phyloP scores from a whole-genome alignment of 1,140 invertebrate genomes.

The Drosophila kohkoa region DNA sequence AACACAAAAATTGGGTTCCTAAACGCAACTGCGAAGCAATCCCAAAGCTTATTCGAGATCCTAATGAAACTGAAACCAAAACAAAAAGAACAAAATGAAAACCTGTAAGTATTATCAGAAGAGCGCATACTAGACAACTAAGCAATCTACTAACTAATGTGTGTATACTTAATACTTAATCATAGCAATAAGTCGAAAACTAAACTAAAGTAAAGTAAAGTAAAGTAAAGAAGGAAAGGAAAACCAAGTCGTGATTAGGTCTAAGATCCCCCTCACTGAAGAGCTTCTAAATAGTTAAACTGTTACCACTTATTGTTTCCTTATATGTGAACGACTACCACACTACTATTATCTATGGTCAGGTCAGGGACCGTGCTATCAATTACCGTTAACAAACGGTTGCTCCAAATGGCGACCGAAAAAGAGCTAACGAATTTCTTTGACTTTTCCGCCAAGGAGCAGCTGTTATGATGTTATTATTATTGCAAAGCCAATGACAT shows the following conservation, averaged over 20 bases:
- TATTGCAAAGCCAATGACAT: conserved; percentile 51
- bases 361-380: conserved; percentile 27
- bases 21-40: conserved; percentile 43
- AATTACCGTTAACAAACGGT: conserved; percentile 22
- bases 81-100: conserved; percentile 11
- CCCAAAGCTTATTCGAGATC: conserved; percentile 3
- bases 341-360: not conserved
- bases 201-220: too few species aligned
- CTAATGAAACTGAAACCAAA: conserved; percentile 9
- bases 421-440: conserved; percentile 24
- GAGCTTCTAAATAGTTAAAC: conserved; percentile 68
- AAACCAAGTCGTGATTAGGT: conserved; percentile 74
- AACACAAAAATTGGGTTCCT: conserved; percentile 58
- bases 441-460: conserved; percentile 7
- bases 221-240: conserved; percentile 1
- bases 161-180: conserved; percentile 64
- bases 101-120: conserved; percentile 73
- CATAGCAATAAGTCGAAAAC: conserved; percentile 43
- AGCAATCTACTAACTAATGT: conserved; percentile 44
- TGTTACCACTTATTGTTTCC: conserved; percentile 39
- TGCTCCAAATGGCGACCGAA: conserved; percentile 29
- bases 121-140: conserved; percentile 39
- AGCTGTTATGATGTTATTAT: conserved; percentile 26
- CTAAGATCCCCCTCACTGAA: conserved; percentile 72
- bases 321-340: not conserved